Evolutionary conservation across 2,797 vertebrate species (phyloP), one percentile per base, ranked within the genome.

Genomic region (Notolabrus celidotus): DNA sequence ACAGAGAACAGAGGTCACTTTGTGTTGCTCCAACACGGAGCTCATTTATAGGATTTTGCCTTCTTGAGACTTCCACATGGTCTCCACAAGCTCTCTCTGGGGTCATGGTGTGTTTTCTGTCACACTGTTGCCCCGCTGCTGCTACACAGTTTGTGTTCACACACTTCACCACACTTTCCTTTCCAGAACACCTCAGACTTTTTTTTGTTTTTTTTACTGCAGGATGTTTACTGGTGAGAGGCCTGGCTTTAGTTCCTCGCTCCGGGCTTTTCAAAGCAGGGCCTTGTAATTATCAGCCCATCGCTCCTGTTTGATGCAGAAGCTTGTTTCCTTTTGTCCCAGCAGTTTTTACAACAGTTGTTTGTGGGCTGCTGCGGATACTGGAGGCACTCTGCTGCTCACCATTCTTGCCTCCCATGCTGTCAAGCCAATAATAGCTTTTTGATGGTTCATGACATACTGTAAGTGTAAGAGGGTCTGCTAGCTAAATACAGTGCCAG

Each of bases 1-100:
- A 85, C 63, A 74, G 73, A 79, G 83, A 89, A 93, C 92, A 93
- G 86, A 89, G 86, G 84, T 86, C 70, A 85, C 87, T 89, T 87
- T 94, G 88, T 94, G 82, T 20, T 14, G 46, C 77, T 82, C 68
- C 67, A 85, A 89, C 88, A 89, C 69, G 15, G 71, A 65, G 71
- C 83, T 79, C 69, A 71, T 89, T 89, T 74, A 85, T 11, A 27
- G 61, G 75, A 25, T 55, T 85, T 86, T 68, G 62, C 79, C 67
- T 72, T 67, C 66, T 83, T 77, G 70, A 85, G 82, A 78, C 25
- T 77, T 76, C 80, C 86, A 79, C 84, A 87, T 79, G 88, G 67
- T 82, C 58, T 61, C 77, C 77, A 23, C 72, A 84, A 72, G 74
- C 80, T 77, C 71, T 65, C 53, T 23, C 68, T 67, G 38, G 55